Evolutionary conservation across 2,797 vertebrate genomes (phyloP).

Genomic region (Ibycter americanus): DNA sequence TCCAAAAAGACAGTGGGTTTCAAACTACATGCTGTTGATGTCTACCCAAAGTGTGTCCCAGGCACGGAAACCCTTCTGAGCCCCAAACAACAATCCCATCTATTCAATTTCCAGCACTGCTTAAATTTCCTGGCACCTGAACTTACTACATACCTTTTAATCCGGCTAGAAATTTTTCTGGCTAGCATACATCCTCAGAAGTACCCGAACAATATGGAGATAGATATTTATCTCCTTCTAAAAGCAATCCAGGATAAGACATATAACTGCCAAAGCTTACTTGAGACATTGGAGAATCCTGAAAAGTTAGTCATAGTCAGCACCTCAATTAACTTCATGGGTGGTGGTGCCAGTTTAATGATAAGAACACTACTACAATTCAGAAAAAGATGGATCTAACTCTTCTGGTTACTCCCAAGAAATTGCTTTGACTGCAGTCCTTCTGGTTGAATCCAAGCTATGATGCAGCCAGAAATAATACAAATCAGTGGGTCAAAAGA

Average conservation of each 20-base stretch:
- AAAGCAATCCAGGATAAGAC: slow-evolving; percentile 2
- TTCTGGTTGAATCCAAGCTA: background rate
- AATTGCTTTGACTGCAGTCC: background rate
- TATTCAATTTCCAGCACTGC: background rate
- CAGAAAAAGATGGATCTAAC: background rate
- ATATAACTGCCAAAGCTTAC: slow-evolving; percentile 15
- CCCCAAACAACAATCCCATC: background rate
- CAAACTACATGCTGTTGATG: background rate
- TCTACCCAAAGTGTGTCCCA: background rate
- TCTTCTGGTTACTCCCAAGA: slow-evolving; percentile 5
- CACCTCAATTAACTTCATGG: slow-evolving; percentile 57
- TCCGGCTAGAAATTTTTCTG: background rate
- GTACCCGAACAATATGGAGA: background rate
- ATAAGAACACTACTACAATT: slow-evolving; percentile 12
- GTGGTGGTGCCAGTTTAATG: slow-evolving; percentile 51
- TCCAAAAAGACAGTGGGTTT: background rate
- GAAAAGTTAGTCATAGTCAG: slow-evolving; percentile 54
- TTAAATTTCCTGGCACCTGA: background rate
- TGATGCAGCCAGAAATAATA: background rate
- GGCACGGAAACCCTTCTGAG: background rate
- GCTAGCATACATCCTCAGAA: background rate
- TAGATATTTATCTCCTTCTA: slow-evolving; percentile 24
- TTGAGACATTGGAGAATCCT: slow-evolving; percentile 36
- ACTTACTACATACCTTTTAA: background rate
- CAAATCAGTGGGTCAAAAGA: slow-evolving; percentile 2